Evolutionary conservation across 2,113 vertebrate species (phyloP).

Genomic region (Campylorhamphus procurvoides): DNA sequence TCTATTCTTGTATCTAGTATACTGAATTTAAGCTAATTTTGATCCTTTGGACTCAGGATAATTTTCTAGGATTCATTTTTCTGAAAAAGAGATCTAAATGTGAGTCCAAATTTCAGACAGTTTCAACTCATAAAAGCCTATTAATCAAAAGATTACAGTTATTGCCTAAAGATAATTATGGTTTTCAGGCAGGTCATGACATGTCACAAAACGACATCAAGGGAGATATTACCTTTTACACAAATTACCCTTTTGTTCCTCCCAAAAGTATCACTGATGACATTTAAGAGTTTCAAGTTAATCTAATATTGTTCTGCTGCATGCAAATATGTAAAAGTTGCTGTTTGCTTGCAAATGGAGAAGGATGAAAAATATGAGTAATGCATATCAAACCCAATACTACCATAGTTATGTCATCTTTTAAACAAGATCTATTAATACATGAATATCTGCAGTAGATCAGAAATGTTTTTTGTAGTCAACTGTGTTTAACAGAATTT

Average conservation of each 20-base stretch:
- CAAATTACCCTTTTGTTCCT: constrained; percentile 34
- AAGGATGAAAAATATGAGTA: not conserved
- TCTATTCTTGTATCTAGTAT: not conserved
- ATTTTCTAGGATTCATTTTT: constrained; percentile 14
- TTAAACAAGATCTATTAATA: not conserved
- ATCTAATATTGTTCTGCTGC: not conserved
- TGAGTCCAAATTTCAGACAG: not conserved
- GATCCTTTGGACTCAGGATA: not conserved
- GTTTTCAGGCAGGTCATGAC: constrained; percentile 32
- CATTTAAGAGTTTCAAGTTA: constrained; percentile 15
- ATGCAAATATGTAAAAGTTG: not conserved
- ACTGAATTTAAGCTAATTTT: not conserved
- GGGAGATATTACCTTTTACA: constrained; percentile 22
- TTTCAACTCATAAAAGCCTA: not conserved
- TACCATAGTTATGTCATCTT: not conserved
- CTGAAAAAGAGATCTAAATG: not conserved
- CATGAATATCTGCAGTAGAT: not conserved
- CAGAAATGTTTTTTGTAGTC: not conserved
- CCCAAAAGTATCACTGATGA: not conserved
- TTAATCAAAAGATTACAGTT: constrained; percentile 39
- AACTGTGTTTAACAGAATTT: not conserved
- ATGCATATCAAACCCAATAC: not conserved
- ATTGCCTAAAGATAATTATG: constrained; percentile 23
- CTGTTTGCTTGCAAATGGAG: not conserved
- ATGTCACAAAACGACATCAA: not conserved